A percentile compares a stretch with the other conserved stretches of the same genome.
Conservation (phyloP, 2,888 invertebrate genomes). For the Blera fallax region DNA sequence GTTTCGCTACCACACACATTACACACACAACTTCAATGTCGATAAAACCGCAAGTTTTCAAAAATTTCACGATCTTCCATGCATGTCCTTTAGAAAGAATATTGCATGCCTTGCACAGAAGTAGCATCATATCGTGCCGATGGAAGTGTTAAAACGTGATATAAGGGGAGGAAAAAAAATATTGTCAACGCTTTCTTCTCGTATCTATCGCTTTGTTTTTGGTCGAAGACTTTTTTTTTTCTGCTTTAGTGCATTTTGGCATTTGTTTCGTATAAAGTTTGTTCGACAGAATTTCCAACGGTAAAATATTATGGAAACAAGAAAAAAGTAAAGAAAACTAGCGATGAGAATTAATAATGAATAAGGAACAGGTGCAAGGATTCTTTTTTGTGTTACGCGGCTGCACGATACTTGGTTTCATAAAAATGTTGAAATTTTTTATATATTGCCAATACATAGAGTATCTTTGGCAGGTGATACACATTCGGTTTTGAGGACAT, state of each 20-base stretch:
- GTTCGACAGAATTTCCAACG: neutral
- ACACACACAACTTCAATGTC: neutral
- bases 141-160: slow-evolving; percentile 20
- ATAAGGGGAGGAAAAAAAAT: neutral
- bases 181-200: neutral
- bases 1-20: neutral
- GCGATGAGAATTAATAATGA: neutral
- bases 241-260: neutral
- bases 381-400: neutral
- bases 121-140: neutral
- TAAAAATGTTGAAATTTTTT: no score
- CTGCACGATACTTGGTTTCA: neutral
- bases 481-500: no score
- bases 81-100: neutral
- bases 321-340: neutral
- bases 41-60: neutral
- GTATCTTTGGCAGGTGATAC: no score
- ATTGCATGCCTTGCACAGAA: neutral
- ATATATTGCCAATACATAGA: no score
- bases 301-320: neutral
- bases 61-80: neutral
- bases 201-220: neutral
- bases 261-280: neutral
- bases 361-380: neutral
- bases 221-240: neutral